Evolutionary conservation across 2,797 vertebrate species (phyloP).

Genomic region (Tadarida brasiliensis): DNA sequence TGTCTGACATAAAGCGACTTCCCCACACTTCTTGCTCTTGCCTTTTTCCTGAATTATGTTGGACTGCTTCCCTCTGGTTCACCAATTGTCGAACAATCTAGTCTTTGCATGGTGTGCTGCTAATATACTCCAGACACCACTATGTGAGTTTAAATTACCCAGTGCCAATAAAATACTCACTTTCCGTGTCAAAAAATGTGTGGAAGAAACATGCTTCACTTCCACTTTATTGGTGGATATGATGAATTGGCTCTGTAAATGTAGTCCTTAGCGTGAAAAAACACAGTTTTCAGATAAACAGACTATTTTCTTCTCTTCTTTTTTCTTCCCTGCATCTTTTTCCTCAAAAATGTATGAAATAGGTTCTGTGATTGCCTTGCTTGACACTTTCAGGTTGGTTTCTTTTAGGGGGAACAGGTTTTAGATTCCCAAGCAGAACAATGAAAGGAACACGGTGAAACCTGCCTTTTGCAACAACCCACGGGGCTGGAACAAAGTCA

Average conservation of each 20-base stretch:
- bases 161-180: slow-evolving; percentile 74
- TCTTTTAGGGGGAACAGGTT: slow-evolving; percentile 69
- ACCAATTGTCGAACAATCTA: slow-evolving; percentile 57
- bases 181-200: slow-evolving; percentile 58
- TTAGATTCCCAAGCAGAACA: slow-evolving; percentile 51
- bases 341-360: slow-evolving; percentile 64
- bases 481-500: slow-evolving; percentile 34
- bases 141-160: slow-evolving; percentile 71
- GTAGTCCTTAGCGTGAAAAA: slow-evolving; percentile 64
- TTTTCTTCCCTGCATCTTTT: slow-evolving; percentile 73
- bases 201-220: slow-evolving; percentile 61
- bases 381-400: slow-evolving; percentile 41
- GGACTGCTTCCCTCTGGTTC: slow-evolving; percentile 15
- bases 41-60: slow-evolving; percentile 31
- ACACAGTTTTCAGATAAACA: slow-evolving; percentile 73
- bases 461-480: slow-evolving; percentile 30
- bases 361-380: slow-evolving; percentile 29
- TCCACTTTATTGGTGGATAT: slow-evolving; percentile 60
- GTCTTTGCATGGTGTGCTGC: slow-evolving; percentile 43
- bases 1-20: background rate
- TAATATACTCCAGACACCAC: slow-evolving; percentile 71
- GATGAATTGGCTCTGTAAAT: slow-evolving; percentile 67
- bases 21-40: background rate
- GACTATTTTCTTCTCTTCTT: slow-evolving; percentile 71
- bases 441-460: background rate